Conservation (phyloP, 2,113 vertebrate species). For the Prolemur simus region DNA sequence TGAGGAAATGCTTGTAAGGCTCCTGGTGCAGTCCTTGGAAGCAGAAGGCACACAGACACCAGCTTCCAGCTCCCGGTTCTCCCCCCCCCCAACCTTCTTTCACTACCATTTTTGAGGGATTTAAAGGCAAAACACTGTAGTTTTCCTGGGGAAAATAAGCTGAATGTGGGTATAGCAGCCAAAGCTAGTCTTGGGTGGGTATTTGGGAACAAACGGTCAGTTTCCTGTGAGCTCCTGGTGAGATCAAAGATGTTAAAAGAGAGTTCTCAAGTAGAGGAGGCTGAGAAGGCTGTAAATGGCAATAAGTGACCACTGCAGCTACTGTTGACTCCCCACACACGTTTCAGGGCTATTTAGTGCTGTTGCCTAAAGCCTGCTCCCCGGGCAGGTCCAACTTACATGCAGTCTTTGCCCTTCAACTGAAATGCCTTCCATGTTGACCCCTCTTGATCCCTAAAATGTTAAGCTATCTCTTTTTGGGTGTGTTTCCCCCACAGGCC, state of each 20-base stretch:
- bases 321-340: background rate
- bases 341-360: background rate
- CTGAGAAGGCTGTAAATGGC: constrained; percentile 35
- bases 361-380: background rate
- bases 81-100: background rate
- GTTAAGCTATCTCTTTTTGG: background rate
- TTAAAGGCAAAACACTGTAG: constrained; percentile 7
- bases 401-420: background rate
- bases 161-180: background rate
- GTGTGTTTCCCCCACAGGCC: background rate
- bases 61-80: background rate
- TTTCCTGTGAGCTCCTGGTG: constrained; percentile 68
- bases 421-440: background rate
- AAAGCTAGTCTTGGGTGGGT: constrained; percentile 29
- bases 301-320: background rate
- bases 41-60: background rate
- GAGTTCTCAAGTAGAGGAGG: background rate
- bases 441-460: background rate
- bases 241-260: constrained; percentile 68
- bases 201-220: constrained; percentile 59
- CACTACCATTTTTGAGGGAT: constrained; percentile 5
- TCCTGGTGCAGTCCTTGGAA: background rate
- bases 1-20: background rate
- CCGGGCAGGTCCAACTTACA: background rate
- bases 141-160: constrained; percentile 36